Evolutionary conservation across 2,888 invertebrate species (phyloP), one percentile per base, ranked within the genome.

Genomic region (Vandiemenella viatica): DNA sequence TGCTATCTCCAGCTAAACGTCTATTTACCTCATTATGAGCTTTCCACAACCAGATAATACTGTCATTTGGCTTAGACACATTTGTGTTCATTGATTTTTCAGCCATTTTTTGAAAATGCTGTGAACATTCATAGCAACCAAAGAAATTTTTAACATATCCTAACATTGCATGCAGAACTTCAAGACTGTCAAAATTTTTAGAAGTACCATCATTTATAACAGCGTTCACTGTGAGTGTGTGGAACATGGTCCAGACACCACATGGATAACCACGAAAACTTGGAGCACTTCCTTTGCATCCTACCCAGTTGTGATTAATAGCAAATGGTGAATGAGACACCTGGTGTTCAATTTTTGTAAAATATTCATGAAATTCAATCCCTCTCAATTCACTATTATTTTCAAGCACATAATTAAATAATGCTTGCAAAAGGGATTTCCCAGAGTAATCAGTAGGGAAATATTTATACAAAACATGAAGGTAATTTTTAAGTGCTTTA

Each of bases 231-330:
- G 91, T 88, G 49, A 98, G 67, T 32, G 83, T 84, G 62, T 98
- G 98, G 63, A 95, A 98, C 57, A 93, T 67, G 13, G 81, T 84
- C 98, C 98, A 98, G 23, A 98, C 70, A 0, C 92, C 85, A 67
- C 97, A 98, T 0, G 93, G 86, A 64, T 88, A 97, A 10, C 95
- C 93, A 45, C 96, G 74, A 58, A 75, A 79, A 52, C 74, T 72
- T 0, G 77, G 67, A 49, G 75, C 71, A 57, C 91, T 91, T 8
- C 92, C 90, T 57, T 72, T 74, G 62, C 97, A 98, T 2, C 81
- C 83, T 26, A 85, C 66, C 78, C 84, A 96, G n/a, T 68, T 67
- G 18, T 61, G 60, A 0, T 45, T 48, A 0, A 55, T 20, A 46
- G 20, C 23, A 46, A 48, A 17, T 54, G 59, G 57, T 2, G 52